A percentile compares a stretch with the other conserved stretches of the same genome.
Evolutionary conservation across 2,888 invertebrate species (phyloP).

Genomic region (Acleris sparsana): DNA sequence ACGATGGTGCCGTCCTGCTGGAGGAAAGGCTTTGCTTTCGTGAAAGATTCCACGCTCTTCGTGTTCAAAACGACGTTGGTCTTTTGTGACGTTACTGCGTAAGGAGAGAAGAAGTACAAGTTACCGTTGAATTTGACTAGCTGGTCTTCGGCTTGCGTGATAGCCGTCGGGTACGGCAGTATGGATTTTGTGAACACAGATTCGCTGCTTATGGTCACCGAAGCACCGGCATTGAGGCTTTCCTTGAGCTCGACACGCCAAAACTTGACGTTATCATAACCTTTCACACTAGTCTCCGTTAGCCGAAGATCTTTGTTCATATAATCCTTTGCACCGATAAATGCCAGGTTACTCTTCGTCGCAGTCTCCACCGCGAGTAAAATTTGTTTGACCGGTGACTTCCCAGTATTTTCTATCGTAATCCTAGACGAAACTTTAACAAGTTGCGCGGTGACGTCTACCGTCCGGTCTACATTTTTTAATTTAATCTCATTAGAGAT

Average conservation of each 20-base stretch:
- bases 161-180: constrained; percentile 92
- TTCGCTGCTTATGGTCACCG: constrained; percentile 86
- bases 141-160: constrained; percentile 97
- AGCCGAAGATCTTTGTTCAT: constrained; percentile 83
- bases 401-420: constrained; percentile 92
- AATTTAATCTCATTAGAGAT: constrained; percentile 85
- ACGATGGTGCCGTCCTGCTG: constrained; percentile 91
- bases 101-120: constrained; percentile 93
- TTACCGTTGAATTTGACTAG: constrained; percentile 94
- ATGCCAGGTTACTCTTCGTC: constrained; percentile 87
- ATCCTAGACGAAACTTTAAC: constrained; percentile 92
- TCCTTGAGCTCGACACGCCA: constrained; percentile 85
- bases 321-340: constrained; percentile 87
- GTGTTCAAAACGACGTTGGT: constrained; percentile 91
- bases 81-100: constrained; percentile 90
- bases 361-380: constrained; percentile 87
- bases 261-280: constrained; percentile 76
- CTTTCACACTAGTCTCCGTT: constrained; percentile 78
- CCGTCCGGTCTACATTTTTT: constrained; percentile 92
- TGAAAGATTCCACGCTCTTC: constrained; percentile 91
- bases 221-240: constrained; percentile 82
- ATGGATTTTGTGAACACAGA: constrained; percentile 90
- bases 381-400: constrained; percentile 87
- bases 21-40: constrained; percentile 91
- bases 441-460: constrained; percentile 95